Base-by-base conservation (phyloP, 2,113 vertebrate genomes). In the Excalfactoria chinensis region DNA sequence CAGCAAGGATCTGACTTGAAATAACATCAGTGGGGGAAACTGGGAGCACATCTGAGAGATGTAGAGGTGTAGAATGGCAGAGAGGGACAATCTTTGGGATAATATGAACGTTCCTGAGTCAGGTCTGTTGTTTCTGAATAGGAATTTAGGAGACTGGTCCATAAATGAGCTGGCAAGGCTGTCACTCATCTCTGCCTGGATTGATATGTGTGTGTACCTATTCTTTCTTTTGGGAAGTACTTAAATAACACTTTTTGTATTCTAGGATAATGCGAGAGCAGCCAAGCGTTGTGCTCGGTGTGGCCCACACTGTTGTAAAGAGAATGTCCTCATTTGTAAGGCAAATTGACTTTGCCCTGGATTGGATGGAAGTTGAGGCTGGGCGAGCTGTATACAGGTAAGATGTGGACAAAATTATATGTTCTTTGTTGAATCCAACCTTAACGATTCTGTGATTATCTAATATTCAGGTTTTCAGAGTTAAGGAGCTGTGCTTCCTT, bases 341-440 rank as follows among this genome's bases (percentile, higher is more conserved):
- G 63, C 99, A 99, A 88, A 98, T 99, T 4, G 99, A 99, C 94
- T 99, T 99, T 1, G 99, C 99, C 6, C 96, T 99, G 86, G 99
- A 99, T 92, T 99, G 99, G 99, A 99, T 99, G 99, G 99, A 99
- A 62, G 97, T 99, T 9, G 99, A 99, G 93, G 99, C 99, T 0
- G 99, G 99, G 5, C 97, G 98, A 8, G 99, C 99, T 1, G 98
- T 99, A 60, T 99, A 99, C 97, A 99, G 99, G 99, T 99, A 93
- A 76, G 92, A 32, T 15, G 44, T 46, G n/a, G 30, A 34, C 41
- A 67, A 26, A 59, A 55, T 2, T 63, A 10, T 7, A 3, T 6
- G 2, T 8, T 51, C 6, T 20, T 32, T 63, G 14, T 22, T 56
- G 43, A 43, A 22, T 23, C 48, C 48, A 49, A 49, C 48, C 48